Base-by-base conservation (phyloP, 2,797 vertebrate species). In the Falco berigora region DNA sequence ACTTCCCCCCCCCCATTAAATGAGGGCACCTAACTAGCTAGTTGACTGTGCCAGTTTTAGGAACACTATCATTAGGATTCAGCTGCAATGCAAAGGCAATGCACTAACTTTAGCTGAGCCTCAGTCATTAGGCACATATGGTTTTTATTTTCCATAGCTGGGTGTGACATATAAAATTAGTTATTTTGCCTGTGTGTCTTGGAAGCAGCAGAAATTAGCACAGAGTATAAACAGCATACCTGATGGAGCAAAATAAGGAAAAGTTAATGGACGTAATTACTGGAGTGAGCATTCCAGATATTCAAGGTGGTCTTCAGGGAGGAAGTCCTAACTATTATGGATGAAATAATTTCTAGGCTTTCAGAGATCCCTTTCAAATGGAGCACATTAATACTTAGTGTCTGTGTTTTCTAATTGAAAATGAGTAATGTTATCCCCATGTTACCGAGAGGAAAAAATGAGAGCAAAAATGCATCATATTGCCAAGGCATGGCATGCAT, bases 381-480 rank as follows among this genome's bases (percentile, higher is more conserved):
- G 22, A 72, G 12, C 19, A 40, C 30, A 13, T 47, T 64, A 66
- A 88, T 73, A 64, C 22, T 62, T 56, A 5, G 15, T 68, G 46
- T 14, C 40, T 38, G 24, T 73, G 22, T 64, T 88, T 86, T 80
- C 22, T 64, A 73, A 79, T 3, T 28, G 27, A 75, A 67, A 81
- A 34, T 30, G 7, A 59, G 14, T 82, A 72, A 50, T 2, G 3
- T 34, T 63, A 36, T 71, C 49, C 7, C 21, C 25, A 25, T 0
- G 0, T 28, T 62, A 85, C 42, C 1, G 1, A 55, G 20, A 27
- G 55, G 38, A 14, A 50, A 15, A 27, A 25, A 55, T 19, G 47
- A 64, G 36, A 55, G 15, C 0, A 1, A 49, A 79, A 63, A 23
- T 3, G 0, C 36, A 25, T 46, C 20, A 6, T 0, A 0, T 40